Evolutionary conservation across 1,140 invertebrate species (phyloP).

Genomic region (Drosophila yakuba): DNA sequence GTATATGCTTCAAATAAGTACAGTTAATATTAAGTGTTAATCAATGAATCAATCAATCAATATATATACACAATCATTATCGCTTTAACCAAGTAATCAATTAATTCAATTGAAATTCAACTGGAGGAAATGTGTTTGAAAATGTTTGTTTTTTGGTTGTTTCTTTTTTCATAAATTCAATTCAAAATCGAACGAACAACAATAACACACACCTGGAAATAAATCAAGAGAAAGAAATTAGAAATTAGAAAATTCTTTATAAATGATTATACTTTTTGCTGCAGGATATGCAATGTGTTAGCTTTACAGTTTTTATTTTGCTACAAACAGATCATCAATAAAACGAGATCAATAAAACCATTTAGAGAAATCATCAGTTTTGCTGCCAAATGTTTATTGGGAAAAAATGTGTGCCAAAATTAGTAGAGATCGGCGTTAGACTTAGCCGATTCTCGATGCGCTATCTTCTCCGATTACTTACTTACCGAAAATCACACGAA

Average conservation of each 20-base stretch:
- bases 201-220: constrained; percentile 82
- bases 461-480: constrained; percentile 58
- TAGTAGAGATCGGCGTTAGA: constrained; percentile 58
- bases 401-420: constrained; percentile 59
- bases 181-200: constrained; percentile 76
- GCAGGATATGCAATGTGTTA: constrained; percentile 45
- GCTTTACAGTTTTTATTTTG: constrained; percentile 19
- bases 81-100: constrained; percentile 65
- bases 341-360: constrained; percentile 66
- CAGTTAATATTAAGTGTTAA: constrained; percentile 71
- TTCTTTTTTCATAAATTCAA: constrained; percentile 64
- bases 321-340: constrained; percentile 76
- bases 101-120: constrained; percentile 57
- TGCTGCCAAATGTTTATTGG: constrained; percentile 37
- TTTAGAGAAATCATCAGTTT: constrained; percentile 72
- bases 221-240: constrained; percentile 76
- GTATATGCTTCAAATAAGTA: constrained; percentile 72
- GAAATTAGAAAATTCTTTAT: constrained; percentile 75
- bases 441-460: constrained; percentile 6
- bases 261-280: constrained; percentile 43
- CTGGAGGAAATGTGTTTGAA: constrained; percentile 59
- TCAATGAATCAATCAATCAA: constrained; percentile 53
- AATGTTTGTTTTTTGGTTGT: constrained; percentile 36
- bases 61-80: constrained; percentile 80
- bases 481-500: constrained; percentile 75